Evolutionary conservation across 1,140 invertebrate species (phyloP), one percentile per base, ranked within the genome.

Genomic region (Drosophila quadrilineata): DNA sequence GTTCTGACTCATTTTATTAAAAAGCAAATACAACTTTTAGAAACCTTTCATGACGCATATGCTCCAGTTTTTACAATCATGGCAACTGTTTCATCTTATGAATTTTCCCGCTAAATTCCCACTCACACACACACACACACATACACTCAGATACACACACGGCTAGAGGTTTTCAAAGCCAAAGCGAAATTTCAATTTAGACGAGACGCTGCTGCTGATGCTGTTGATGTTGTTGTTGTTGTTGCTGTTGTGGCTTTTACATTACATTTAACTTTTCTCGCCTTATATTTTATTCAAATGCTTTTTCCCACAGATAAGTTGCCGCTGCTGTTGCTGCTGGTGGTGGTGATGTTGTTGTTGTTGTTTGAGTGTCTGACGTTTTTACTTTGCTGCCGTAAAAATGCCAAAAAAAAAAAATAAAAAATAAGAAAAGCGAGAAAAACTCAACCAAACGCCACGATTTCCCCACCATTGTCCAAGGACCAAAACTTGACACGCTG

Each of bases 221-320:
- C 24, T 43, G 24, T 4, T 19, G 45, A 24, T 31, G 17, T 6
- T 24, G n/a, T n/a, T n/a, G n/a, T n/a, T n/a, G n/a, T n/a, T n/a
- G 19, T 40, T 21, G 53, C 48, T 74, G 35, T 69, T 72, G 76
- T 68, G 74, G 80, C 74, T 85, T 85, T 79, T 53, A 69, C 75
- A 85, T 85, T 75, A 79, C 74, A 77, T 68, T 77, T 74, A 85
- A 85, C 74, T 85, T 79, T 75, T 71, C 77, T 85, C 73, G 77
- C 70, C 79, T 82, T 82, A 82, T 82, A 82, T 82, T 77, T 82
- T 82, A 82, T 82, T 82, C 77, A 82, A 82, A 82, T 82, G 79
- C n/a, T 29, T 64, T 52, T 56, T 70, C 46, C 58, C 36, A 43
- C 77, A 71, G 70, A 84, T 76, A 84, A 71, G 66, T 85, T 66